Evolutionary conservation across 2,113 vertebrate species (phyloP).

Genomic region (Tor tambroides): DNA sequence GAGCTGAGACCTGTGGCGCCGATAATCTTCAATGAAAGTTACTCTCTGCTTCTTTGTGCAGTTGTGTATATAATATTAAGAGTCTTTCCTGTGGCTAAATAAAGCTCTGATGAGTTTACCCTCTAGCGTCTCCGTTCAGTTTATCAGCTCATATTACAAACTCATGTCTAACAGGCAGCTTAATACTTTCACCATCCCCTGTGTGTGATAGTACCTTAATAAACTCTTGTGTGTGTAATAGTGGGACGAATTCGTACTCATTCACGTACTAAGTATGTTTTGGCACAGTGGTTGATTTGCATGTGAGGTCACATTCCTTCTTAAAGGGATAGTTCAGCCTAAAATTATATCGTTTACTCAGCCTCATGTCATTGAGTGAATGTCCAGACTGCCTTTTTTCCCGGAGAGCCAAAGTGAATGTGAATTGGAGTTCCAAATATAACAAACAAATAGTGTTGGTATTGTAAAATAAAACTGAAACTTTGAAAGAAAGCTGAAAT

Average conservation of each 20-base stretch:
- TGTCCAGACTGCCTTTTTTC: neutral
- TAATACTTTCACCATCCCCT: constrained; percentile 61
- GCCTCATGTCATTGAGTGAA: neutral
- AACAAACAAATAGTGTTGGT: neutral
- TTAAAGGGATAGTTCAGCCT: neutral
- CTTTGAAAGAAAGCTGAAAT: neutral
- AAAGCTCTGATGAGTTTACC: constrained; percentile 62
- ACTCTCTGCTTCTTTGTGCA: neutral
- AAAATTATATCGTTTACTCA: neutral
- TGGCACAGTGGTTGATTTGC: neutral
- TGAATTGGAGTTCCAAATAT: neutral
- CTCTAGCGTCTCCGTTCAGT: constrained; percentile 59
- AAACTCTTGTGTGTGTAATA: constrained; percentile 51
- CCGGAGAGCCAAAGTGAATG: neutral
- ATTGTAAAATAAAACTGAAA: neutral
- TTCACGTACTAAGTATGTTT: constrained; percentile 4
- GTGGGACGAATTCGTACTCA: constrained; percentile 26
- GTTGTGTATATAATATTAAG: neutral
- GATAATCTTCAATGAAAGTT: constrained; percentile 22
- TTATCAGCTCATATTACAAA: constrained; percentile 68
- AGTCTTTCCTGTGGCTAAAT: constrained; percentile 63
- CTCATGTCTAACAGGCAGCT: constrained; percentile 64
- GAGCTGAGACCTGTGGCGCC: neutral
- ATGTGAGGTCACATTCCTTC: neutral
- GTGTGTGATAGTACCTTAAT: constrained; percentile 67